A percentile compares a stretch with the other conserved stretches of the same genome.
phyloP scores from a whole-genome alignment of 64 coral and sea anemone genomes.

The Pocillopora damicornis region DNA sequence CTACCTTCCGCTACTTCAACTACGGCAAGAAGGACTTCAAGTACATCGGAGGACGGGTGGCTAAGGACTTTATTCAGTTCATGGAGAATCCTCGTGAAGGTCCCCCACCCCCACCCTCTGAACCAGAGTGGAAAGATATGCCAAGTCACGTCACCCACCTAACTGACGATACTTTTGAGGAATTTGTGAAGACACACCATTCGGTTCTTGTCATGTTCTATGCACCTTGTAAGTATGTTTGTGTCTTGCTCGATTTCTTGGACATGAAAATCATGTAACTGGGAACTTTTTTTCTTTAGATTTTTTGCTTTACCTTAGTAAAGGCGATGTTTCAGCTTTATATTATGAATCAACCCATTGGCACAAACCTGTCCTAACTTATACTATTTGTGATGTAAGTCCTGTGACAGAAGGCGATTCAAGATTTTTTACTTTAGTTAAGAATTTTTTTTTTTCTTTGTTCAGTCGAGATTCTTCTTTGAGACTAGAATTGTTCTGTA shows the following conservation, averaged over 20 bases:
- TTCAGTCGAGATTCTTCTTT: too few species aligned
- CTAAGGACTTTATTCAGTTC: constrained; percentile 96
- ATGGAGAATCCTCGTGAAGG: constrained; percentile 94
- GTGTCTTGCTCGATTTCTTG: background rate
- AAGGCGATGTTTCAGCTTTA: too few species aligned
- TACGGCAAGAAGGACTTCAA: constrained; percentile 98
- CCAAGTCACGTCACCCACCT: constrained; percentile 71
- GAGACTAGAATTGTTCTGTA: too few species aligned
- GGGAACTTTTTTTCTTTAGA: too few species aligned
- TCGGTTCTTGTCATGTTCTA: constrained; percentile 94
- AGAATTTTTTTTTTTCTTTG: too few species aligned
- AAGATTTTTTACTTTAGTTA: too few species aligned
- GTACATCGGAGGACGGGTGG: constrained; percentile 72
- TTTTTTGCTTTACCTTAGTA: too few species aligned
- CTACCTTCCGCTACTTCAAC: constrained; percentile 90
- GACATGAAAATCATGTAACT: too few species aligned
- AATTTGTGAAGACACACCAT: constrained; percentile 58
- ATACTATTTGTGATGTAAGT: too few species aligned
- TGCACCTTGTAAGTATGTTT: constrained; percentile 77
- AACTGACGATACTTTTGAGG: constrained; percentile 67
- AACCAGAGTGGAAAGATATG: constrained; percentile 70
- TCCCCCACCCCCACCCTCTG: constrained; percentile 74
- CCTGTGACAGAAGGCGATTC: too few species aligned
- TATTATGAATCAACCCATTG: too few species aligned
- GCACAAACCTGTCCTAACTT: too few species aligned